Conservation (phyloP, 2,888 invertebrate genomes). For the Polydrusus tereticollis region DNA sequence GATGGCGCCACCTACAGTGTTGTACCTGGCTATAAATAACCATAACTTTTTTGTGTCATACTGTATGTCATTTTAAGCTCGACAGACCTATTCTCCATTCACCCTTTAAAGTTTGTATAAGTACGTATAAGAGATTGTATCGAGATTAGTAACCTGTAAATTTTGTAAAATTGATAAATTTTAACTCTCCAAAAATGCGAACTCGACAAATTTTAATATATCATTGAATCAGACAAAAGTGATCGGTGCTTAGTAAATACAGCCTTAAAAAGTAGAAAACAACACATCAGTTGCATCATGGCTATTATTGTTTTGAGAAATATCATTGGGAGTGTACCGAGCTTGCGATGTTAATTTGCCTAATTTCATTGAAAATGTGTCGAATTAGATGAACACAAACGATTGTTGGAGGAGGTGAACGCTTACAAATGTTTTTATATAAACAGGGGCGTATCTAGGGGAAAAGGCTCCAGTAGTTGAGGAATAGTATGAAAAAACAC, state of each 20-base stretch:
- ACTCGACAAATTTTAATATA: conserved; percentile 12
- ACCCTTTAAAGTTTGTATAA: too few relatives aligned
- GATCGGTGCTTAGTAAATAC: conserved; percentile 28
- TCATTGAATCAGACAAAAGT: conserved; percentile 34
- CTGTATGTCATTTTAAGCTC: too few relatives aligned
- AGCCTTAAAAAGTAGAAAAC: conserved; percentile 45
- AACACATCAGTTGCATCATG: conserved; percentile 38
- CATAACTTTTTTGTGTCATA: too few relatives aligned
- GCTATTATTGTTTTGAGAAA: conserved; percentile 40
- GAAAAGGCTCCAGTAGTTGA: too few relatives aligned
- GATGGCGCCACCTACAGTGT: too few relatives aligned
- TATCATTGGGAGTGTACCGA: conserved; percentile 32
- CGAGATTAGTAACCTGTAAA: too few relatives aligned
- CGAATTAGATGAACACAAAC: conserved; percentile 3
- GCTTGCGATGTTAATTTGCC: conserved; percentile 15
- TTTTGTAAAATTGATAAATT: not conserved
- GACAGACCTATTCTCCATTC: too few relatives aligned
- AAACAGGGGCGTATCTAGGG: too few relatives aligned
- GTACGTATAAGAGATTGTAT: too few relatives aligned
- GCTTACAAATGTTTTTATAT: too few relatives aligned
- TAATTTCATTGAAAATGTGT: conserved; percentile 24
- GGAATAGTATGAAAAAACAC: too few relatives aligned
- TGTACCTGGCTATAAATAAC: too few relatives aligned
- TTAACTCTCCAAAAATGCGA: conserved; percentile 7
- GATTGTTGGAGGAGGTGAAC: not conserved